Base-by-base conservation (phyloP, 2,113 vertebrate species). In the Xiphophorus hellerii region DNA sequence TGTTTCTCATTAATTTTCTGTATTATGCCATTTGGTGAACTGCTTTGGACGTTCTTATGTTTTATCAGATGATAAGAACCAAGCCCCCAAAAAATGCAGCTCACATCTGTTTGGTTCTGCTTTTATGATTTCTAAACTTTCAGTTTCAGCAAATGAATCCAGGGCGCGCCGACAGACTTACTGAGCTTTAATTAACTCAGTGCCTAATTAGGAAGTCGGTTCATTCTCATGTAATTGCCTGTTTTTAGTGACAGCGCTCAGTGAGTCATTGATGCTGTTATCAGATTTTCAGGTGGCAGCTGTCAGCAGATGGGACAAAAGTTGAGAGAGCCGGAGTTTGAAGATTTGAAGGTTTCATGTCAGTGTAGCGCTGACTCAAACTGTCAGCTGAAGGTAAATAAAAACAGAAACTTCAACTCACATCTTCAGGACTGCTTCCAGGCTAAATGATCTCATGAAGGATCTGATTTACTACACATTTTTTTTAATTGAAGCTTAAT, bases 101-200 rank as follows among this genome's bases (percentile, higher is more conserved):
- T 58, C 51, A 22, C 25, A 9, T 58, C 51, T 58, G 22, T 25
- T 14, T 48, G 44, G 17, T 48, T 20, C 22, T n/a, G 9, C 51
- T 58, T 58, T n/a, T 25, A 58, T 58, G 25, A 58, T n/a, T 25
- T n/a, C 17, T 58, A n/a, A 58, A 58, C 51, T 25, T 75, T 28
- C 29, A 7, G 30, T 17, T 62, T 7, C 62, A 60, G n/a, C 6
- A 11, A 12, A 68, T 22, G 5, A 20, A 63, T 31, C 35, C 51
- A 15, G 30, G 30, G 25, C 27, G 17, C 13, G 37, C 48, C 1
- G 0, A 7, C 63, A 69, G 31, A 30, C 42, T 54, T 37, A 11
- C 69, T 82, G 22, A 6, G 28, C 33, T 83, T 69, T 69, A 48
- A 83, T 84, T 70, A 77, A 44, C 69, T 51, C 12, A 0, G 60